phyloP scores from a whole-genome alignment of 1,140 invertebrate genomes.

The Drosophila carrolli region DNA sequence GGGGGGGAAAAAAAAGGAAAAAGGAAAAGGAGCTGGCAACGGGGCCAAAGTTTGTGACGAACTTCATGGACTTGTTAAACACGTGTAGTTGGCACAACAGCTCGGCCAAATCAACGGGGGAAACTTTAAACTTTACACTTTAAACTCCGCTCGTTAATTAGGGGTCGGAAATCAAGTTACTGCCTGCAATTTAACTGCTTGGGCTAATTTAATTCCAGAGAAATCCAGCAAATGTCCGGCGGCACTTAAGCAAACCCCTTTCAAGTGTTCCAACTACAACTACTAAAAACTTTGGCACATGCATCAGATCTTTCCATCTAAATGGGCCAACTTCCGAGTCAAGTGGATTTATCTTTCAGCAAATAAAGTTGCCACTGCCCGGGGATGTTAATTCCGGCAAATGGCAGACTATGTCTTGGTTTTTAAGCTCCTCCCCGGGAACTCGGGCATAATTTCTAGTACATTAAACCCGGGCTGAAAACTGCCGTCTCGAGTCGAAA shows the following conservation, averaged over 20 bases:
- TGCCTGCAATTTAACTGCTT: conserved; percentile 7
- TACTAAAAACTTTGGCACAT: conserved; percentile 22
- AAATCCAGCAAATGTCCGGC: conserved; percentile 26
- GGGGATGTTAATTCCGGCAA: conserved; percentile 57
- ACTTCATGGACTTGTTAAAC: conserved; percentile 75
- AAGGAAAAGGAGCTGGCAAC: background rate
- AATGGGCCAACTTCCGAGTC: conserved; percentile 63
- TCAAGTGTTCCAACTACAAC: conserved; percentile 16
- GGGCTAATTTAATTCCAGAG: conserved; percentile 27
- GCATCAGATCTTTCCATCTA: conserved; percentile 65
- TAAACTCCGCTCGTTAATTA: conserved; percentile 60
- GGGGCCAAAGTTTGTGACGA: conserved; percentile 40
- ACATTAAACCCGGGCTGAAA: conserved; percentile 51
- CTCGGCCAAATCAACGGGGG: background rate
- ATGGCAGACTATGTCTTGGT: conserved; percentile 38
- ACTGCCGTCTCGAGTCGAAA: conserved; percentile 59
- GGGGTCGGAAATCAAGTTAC: conserved; percentile 54
- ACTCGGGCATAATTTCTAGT: conserved; percentile 70
- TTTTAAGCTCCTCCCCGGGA: conserved; percentile 42
- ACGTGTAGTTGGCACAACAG: conserved; percentile 60
- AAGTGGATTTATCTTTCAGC: conserved; percentile 70
- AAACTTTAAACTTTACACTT: conserved; percentile 52
- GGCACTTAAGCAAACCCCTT: conserved; percentile 32
- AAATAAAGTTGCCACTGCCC: conserved; percentile 64
- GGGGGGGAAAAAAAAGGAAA: background rate